Base-by-base conservation (phyloP, 2,113 vertebrate genomes). In the Rousettus leschenaultii region DNA sequence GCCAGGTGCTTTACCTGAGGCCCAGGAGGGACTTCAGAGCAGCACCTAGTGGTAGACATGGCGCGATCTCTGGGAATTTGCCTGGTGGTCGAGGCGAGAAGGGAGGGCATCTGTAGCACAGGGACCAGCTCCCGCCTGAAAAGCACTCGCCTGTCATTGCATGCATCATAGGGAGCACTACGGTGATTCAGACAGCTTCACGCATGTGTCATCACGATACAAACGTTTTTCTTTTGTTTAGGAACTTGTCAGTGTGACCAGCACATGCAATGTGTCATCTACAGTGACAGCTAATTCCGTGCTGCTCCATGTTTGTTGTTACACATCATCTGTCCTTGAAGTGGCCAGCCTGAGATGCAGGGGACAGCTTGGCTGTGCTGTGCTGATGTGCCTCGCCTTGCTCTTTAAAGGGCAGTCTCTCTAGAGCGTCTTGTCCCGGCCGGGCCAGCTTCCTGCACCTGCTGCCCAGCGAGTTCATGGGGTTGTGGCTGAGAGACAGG, bases 291-390 rank as follows among this genome's bases (percentile, higher is more conserved):
- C 22, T 19, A n/a, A 28, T 38, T 75, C 24, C 33, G 10, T 2
- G 0, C 6, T 24, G 19, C 61, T 6, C 45, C 3, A 0, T 8
- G 6, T 33, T 19, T 18, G 1, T 21, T 10, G 7, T 74, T 12
- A 92, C 10, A 59, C 14, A 26, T 68, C 89, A 24, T 14, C 51
- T 35, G 48, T 75, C n/a, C 74, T 19, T 40, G 5, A 45, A 22
- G 40, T 12, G 89, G 53, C 38, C 3, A 28, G 65, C 45, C 59
- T 43, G 74, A 0, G 10, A 14, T 45, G 13, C 16, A 53, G 38
- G 78, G 48, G 10, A 16, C 73, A 26, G 55, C 45, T 59, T 24
- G n/a, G 33, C 35, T 5, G 6, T 15, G 73, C 15, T 73, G 40
- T 24, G 43, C 53, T 40, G 8, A 10, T 21, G 22, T 43, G 51